Conservation (phyloP, 2,888 invertebrate species). For the Odontothrips loti region DNA sequence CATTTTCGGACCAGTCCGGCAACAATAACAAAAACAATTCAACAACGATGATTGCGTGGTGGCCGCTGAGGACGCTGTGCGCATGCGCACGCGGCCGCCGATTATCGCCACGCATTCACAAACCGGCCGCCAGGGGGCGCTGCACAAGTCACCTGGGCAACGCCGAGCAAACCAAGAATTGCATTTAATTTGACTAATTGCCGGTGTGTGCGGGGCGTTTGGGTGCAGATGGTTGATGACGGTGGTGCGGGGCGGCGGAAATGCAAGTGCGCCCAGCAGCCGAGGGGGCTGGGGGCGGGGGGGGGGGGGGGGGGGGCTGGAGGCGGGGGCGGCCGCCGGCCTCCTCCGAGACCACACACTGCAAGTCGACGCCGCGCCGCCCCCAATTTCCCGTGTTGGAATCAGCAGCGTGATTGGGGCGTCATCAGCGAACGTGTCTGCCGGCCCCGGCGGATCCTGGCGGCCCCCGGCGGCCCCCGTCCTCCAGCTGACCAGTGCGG, state of each 20-base stretch:
- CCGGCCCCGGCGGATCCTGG: neutral
- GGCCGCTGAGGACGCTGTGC: no score
- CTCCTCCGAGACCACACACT: neutral
- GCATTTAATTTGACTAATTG: no score
- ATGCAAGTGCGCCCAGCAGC: neutral
- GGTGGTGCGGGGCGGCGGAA: neutral
- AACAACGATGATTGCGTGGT: neutral
- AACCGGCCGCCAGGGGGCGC: neutral
- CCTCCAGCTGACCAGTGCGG: no score
- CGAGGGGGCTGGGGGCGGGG: neutral
- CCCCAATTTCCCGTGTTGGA: constrained; percentile 7
- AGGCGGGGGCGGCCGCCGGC: neutral
- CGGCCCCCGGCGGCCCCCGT: neutral
- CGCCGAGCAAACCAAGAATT: no score
- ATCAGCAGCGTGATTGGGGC: constrained; percentile 12
- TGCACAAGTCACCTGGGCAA: neutral
- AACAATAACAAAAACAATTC: constrained; percentile 25
- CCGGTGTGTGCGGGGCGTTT: no score
- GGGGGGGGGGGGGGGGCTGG: neutral
- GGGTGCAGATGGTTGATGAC: no score
- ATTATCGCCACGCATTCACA: constrained; percentile 6
- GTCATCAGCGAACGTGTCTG: neutral
- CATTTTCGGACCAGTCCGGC: neutral
- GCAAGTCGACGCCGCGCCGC: neutral
- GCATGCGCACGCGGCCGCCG: no score